Evolutionary conservation across 2,797 vertebrate genomes (phyloP).

Genomic region (Sebastes kiyomatsui): DNA sequence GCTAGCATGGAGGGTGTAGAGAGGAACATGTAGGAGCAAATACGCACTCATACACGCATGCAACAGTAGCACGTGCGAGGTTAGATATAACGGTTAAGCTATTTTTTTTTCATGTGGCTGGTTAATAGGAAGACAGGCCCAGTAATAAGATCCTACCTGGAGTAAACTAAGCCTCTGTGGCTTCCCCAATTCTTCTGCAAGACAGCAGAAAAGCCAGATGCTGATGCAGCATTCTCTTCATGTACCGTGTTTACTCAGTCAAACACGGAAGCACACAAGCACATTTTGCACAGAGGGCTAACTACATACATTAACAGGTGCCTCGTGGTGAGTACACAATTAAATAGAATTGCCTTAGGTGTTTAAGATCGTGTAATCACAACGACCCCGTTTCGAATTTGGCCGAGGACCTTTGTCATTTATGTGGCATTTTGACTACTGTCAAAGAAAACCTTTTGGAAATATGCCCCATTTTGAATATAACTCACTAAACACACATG

Average conservation of each 20-base stretch:
- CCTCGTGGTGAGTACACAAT: not conserved
- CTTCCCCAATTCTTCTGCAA: slow-evolving; percentile 6
- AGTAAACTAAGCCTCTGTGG: slow-evolving; percentile 22
- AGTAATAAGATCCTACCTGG: slow-evolving; percentile 19
- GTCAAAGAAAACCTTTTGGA: not conserved
- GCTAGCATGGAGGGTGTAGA: not conserved
- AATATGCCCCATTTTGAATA: not conserved
- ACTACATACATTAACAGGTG: not conserved
- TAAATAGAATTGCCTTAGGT: not conserved
- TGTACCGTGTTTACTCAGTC: slow-evolving; percentile 4
- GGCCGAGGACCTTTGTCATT: not conserved
- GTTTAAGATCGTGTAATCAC: not conserved
- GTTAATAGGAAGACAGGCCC: not conserved
- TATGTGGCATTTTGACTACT: not conserved
- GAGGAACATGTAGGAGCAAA: not conserved
- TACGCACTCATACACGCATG: not conserved
- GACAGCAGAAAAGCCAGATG: slow-evolving; percentile 32
- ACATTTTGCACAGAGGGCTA: not conserved
- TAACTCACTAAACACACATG: not conserved
- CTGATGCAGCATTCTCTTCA: slow-evolving; percentile 32
- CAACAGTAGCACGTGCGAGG: not conserved
- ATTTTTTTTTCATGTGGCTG: slow-evolving; percentile 5
- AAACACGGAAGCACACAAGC: not conserved
- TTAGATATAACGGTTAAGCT: not conserved
- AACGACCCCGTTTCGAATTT: not conserved